Conservation (phyloP, 2,113 vertebrate genomes). For the Emydocephalus ijimae region DNA sequence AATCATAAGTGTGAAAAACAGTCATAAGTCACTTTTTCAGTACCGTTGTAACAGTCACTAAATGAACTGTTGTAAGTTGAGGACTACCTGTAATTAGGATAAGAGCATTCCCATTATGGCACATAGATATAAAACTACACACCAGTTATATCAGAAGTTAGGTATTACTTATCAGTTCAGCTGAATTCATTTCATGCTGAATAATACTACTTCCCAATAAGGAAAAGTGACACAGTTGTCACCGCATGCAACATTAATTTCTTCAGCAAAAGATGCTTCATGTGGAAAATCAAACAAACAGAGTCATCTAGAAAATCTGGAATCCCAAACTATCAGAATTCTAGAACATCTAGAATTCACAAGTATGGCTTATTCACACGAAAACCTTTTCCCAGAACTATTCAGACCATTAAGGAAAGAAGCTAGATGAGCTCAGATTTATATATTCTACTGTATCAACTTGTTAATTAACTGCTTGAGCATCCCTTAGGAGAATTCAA, state of each 20-base stretch:
- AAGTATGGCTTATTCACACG: background rate
- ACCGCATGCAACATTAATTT: background rate
- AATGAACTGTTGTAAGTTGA: too few species aligned
- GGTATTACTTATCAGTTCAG: background rate
- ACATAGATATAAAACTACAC: background rate
- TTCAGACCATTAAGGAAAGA: background rate
- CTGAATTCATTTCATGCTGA: background rate
- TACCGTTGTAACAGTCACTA: too few species aligned
- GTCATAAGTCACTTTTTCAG: too few species aligned
- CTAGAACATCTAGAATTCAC: background rate
- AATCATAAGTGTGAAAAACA: too few species aligned
- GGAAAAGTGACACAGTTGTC: background rate
- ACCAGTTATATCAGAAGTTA: background rate
- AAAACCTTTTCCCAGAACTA: background rate
- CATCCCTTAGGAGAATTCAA: background rate
- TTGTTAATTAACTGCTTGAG: background rate
- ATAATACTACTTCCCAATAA: background rate
- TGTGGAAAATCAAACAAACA: background rate
- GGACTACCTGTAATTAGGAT: background rate
- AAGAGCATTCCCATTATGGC: background rate
- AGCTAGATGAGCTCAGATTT: background rate
- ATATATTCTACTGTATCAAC: background rate
- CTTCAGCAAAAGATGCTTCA: background rate
- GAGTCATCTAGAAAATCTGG: background rate
- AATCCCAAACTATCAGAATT: background rate